Evolutionary conservation across 2,888 invertebrate species (phyloP), one percentile per base, ranked within the genome.

Genomic region (Rhaphigaster nebulosa): DNA sequence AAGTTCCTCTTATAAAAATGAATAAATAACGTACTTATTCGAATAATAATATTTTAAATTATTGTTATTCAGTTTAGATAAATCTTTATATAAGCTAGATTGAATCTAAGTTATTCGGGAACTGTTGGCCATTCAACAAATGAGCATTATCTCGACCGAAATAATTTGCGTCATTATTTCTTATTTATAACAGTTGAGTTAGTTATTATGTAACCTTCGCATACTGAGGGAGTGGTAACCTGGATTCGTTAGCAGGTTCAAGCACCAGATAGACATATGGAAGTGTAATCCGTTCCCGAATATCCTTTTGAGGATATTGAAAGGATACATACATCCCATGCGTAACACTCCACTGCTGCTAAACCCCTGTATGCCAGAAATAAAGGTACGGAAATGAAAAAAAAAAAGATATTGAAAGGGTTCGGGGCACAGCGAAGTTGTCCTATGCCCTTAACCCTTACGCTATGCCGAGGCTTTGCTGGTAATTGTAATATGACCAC

Each of bases 221-320:
- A n/a, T 15, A n/a, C 26, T n/a, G 84, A 84, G 84, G 84, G 84
- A 84, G 84, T 84, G 84, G 84, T 84, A 45, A 84, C 84, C 45
- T 45, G 84, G 84, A 84, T 84, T 84, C n/a, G 84, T 45, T 84
- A n/a, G 45, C 2, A 18, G 45, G n/a, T 5, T 84, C 15, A 45
- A 45, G 45, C 26, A 2, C 54, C 1, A 60, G 76, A 76, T 26
- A 6, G 84, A 45, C 45, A 84, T 84, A 45, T 84, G 38, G 80
- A 65, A n/a, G 20, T 18, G n/a, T n/a, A 84, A 84, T 84, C 45
- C 10, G 26, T n/a, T 76, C 41, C 38, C n/a, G n/a, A n/a, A n/a
- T n/a, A n/a, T n/a, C n/a, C n/a, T n/a, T n/a, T n/a, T n/a, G n/a
- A n/a, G n/a, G n/a, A n/a, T n/a, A n/a, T n/a, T n/a, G n/a, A n/a